phyloP scores from a whole-genome alignment of 2,797 vertebrate species.

The Neopelma chrysocephalum region DNA sequence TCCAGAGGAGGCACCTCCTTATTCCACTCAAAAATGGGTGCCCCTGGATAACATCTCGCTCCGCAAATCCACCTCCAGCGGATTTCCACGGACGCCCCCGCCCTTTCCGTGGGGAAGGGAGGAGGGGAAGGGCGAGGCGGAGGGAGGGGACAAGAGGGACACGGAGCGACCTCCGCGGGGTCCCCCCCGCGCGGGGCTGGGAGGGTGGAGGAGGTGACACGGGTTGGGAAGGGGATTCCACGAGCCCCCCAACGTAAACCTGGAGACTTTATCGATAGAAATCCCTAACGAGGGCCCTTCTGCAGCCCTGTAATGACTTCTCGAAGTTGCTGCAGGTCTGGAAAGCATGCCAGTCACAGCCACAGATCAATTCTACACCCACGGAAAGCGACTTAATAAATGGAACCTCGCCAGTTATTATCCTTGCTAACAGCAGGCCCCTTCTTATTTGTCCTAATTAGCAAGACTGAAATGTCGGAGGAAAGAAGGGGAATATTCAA shows the following conservation, averaged over 20 bases:
- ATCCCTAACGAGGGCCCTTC: slow-evolving; percentile 54
- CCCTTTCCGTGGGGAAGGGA: not conserved
- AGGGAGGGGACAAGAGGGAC: not conserved
- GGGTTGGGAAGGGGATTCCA: not conserved
- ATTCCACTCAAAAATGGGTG: not conserved
- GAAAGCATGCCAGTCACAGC: slow-evolving; percentile 67
- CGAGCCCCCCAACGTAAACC: not conserved
- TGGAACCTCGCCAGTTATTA: slow-evolving; percentile 65
- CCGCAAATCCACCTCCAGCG: not conserved
- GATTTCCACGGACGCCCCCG: not conserved
- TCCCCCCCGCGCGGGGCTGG: not conserved
- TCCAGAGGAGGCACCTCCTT: not conserved
- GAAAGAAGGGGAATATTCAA: slow-evolving; percentile 69
- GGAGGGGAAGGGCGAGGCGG: not conserved
- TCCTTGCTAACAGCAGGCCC: slow-evolving; percentile 64
- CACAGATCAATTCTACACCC: slow-evolving; percentile 72
- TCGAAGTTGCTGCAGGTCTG: slow-evolving; percentile 63
- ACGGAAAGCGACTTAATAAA: slow-evolving; percentile 73
- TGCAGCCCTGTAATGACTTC: slow-evolving; percentile 66
- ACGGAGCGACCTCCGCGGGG: not conserved
- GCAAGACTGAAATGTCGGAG: slow-evolving; percentile 58
- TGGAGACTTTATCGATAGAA: slow-evolving; percentile 69
- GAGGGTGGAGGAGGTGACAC: not conserved
- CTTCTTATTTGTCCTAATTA: slow-evolving; percentile 75
- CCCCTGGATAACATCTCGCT: fast-evolving